phyloP scores from a whole-genome alignment of 2,113 vertebrate species.

The Proteles cristata region DNA sequence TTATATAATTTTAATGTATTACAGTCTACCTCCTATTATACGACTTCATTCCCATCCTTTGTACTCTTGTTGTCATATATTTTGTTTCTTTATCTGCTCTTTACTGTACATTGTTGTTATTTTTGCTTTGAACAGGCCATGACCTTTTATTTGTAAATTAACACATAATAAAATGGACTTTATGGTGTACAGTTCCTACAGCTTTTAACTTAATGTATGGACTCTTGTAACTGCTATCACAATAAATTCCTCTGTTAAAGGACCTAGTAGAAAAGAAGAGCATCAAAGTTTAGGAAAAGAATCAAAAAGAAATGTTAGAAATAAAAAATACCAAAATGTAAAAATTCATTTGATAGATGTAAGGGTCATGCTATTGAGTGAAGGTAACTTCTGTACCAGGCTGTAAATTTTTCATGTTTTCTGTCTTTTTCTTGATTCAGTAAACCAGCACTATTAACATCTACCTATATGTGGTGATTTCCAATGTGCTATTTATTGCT shows the following conservation, averaged over 20 bases:
- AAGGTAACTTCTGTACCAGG: background rate
- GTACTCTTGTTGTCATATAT: background rate
- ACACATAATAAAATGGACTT: background rate
- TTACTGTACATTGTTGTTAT: background rate
- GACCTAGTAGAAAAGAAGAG: background rate
- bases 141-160: background rate
- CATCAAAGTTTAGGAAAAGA: background rate
- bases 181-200: background rate
- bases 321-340: constrained; percentile 16
- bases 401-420: background rate
- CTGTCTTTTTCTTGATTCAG: background rate
- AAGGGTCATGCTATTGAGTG: background rate
- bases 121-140: constrained; percentile 14
- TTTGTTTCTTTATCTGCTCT: background rate
- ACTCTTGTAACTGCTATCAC: background rate
- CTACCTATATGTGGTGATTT: background rate
- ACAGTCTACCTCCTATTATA: background rate
- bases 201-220: background rate
- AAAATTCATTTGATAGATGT: background rate
- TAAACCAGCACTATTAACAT: background rate
- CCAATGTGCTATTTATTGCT: background rate
- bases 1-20: background rate
- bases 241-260: background rate
- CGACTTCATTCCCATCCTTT: background rate
- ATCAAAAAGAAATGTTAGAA: constrained; percentile 1